Conservation (phyloP, 2,888 invertebrate genomes). For the Lamellibrachia columna region DNA sequence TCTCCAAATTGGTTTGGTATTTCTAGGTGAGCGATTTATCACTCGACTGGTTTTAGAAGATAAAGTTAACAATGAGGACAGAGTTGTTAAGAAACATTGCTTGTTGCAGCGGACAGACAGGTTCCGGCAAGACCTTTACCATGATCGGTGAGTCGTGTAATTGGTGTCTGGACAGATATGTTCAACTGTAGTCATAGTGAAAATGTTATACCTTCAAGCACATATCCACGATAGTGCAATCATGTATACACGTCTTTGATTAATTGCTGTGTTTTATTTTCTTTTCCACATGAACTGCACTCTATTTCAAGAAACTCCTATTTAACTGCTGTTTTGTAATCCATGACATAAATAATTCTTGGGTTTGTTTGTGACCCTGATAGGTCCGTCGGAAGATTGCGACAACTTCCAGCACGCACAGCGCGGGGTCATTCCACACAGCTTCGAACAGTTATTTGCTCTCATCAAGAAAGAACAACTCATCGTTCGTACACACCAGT, state of each 20-base stretch:
- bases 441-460: slow-evolving; percentile 64
- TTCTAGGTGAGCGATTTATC: too few relatives aligned
- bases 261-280: too few relatives aligned
- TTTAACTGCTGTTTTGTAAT: neutral
- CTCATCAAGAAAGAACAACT: slow-evolving; percentile 57
- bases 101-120: slow-evolving; percentile 64
- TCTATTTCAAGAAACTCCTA: neutral
- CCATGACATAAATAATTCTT: neutral
- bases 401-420: slow-evolving; percentile 58
- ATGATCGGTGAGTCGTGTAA: slow-evolving; percentile 59
- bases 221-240: neutral
- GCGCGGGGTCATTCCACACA: slow-evolving; percentile 64
- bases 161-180: neutral
- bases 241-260: too few relatives aligned
- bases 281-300: too few relatives aligned
- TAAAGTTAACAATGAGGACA: neutral
- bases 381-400: slow-evolving; percentile 54
- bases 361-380: neutral
- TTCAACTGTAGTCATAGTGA: neutral
- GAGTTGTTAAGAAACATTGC: neutral
- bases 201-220: neutral
- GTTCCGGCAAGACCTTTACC: slow-evolving; percentile 67
- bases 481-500: slow-evolving; percentile 44
- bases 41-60: neutral
- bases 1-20: too few relatives aligned